Evolutionary conservation across 2,797 vertebrate species (phyloP), one percentile per base, ranked within the genome.

Genomic region (Anabacerthia variegaticeps): DNA sequence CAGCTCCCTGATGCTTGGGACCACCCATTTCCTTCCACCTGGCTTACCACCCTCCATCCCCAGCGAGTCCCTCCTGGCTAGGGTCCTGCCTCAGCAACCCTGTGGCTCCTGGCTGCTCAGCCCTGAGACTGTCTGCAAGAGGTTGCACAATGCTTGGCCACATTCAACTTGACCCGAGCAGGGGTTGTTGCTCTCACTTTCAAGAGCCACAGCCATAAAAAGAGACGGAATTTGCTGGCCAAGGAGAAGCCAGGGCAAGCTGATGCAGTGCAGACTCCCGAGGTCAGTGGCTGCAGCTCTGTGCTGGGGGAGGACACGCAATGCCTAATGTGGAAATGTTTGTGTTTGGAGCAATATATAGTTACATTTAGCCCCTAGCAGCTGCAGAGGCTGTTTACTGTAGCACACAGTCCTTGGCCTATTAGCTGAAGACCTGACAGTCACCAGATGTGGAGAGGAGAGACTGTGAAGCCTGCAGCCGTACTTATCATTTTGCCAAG

Each of bases 241-340:
- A 74, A 75, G 71, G 62, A 89, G 76, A 75, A 95, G 85, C 88
- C 44, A 37, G 36, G 92, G 46, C 26, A 7, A 80, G 51, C 55
- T 94, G 87, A 91, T 81, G 89, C 80, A 91, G 51, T 79, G 59
- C 82, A 94, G 95, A 93, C 92, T 90, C 69, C 66, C 0, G 10
- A 85, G 96, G 95, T 95, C 96, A 95, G 55, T 61, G 65, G 79
- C 67, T 94, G 80, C 55, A 86, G 71, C 79, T 69, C 77, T 17
- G 15, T 69, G 66, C 90, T 0, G 74, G 55, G 78, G 55, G 62
- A 94, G 78, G 91, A 78, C 75, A 37, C 8, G 32, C 94, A 96
- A 96, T 83, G 96, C 97, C 97, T 96, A 95, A 97, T 96, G 96
- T 97, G 97, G 96, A 96, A 96, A 96, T 97, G 96, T 97, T 97